These are phyloP conservation scores for Sebastes taczanowskii DNA, from an alignment of 2,797 vertebrate species.

Conservation along the genomic window DNA sequence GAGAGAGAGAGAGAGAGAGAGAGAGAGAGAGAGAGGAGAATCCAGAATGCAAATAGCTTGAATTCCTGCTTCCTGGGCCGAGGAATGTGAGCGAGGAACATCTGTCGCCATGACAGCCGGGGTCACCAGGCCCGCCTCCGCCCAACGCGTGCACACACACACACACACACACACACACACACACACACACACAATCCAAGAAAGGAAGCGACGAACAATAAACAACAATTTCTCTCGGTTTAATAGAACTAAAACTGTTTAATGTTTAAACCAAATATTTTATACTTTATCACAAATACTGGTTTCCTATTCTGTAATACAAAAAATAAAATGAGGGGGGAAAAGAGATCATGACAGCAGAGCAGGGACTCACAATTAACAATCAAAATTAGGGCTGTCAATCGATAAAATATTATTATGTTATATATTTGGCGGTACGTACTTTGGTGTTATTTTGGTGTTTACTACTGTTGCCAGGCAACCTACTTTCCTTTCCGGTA, in stretches of 20 bases:
- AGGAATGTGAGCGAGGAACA: constrained; percentile 80
- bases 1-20: background rate
- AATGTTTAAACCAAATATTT: background rate
- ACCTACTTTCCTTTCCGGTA: too few species aligned
- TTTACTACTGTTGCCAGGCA: too few species aligned
- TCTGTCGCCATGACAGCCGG: constrained; percentile 80
- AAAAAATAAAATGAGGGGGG: background rate
- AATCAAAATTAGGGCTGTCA: too few species aligned
- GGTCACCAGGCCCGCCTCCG: constrained; percentile 67
- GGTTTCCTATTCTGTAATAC: background rate
- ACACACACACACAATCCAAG: background rate
- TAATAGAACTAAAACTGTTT: background rate
- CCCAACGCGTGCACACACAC: background rate
- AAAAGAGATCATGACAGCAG: background rate
- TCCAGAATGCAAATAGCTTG: constrained; percentile 74
- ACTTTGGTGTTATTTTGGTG: too few species aligned
- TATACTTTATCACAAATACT: background rate
- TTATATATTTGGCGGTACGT: too few species aligned
- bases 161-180: background rate
- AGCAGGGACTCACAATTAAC: background rate
- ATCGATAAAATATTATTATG: too few species aligned
- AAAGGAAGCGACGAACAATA: background rate
- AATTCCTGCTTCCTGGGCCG: constrained; percentile 77
- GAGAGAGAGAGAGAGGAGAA: background rate
- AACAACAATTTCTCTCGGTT: background rate